Conservation (phyloP, 2,797 vertebrate species). For the Delichon dasypus region DNA sequence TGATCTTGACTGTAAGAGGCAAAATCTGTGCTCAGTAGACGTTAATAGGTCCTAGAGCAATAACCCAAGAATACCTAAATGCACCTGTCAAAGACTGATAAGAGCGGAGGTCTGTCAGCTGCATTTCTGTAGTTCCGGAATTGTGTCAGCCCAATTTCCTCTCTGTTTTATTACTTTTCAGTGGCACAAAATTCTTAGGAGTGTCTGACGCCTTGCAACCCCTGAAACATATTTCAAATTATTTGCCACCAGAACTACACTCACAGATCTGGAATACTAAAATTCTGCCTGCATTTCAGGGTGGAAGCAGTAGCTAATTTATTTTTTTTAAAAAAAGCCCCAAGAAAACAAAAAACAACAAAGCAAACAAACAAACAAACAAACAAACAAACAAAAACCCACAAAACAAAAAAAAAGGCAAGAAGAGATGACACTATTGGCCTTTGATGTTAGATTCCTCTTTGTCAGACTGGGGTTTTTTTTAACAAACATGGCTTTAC, state of each 20-base stretch:
- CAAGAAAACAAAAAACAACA: not conserved
- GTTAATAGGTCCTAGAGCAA: constrained; percentile 10
- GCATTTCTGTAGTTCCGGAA: constrained; percentile 18
- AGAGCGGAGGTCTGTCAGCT: not conserved
- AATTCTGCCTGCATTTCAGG: not conserved
- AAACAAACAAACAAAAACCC: too few relatives aligned
- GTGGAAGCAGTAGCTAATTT: not conserved
- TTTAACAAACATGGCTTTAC: not conserved
- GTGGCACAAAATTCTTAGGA: not conserved
- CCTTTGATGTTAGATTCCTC: not conserved
- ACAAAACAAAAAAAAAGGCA: not conserved
- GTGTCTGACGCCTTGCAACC: not conserved
- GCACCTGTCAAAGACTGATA: constrained; percentile 31
- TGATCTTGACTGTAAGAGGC: not conserved
- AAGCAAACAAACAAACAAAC: not conserved
- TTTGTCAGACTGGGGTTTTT: not conserved
- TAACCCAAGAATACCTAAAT: constrained; percentile 3
- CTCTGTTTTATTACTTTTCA: constrained; percentile 28
- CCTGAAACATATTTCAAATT: not conserved
- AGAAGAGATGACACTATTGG: not conserved
- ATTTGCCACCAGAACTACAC: not conserved
- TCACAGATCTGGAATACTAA: not conserved
- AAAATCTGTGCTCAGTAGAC: not conserved
- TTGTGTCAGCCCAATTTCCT: constrained; percentile 30
- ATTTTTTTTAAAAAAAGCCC: not conserved